Evolutionary conservation across 1,140 invertebrate species (phyloP), one percentile per base, ranked within the genome.

Genomic region (Danaus plexippus): DNA sequence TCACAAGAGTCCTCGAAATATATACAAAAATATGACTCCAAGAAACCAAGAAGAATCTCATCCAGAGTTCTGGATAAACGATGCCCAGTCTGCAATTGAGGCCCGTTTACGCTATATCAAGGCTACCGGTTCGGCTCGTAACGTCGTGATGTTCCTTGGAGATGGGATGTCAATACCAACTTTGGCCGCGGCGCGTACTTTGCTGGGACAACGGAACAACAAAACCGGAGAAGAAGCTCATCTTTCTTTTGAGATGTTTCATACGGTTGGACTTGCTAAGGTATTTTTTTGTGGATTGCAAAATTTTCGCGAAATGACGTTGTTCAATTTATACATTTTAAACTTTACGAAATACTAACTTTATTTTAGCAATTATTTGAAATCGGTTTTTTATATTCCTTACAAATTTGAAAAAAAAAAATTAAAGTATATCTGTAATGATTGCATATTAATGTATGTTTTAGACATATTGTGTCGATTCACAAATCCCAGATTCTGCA

Each of bases 401-500:
- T 41, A 40, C 13, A 4, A 40, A 11, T 13, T 2, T 7, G 11
- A 9, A 2, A 12, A 9, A 41, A 9, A 2, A 12, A 9, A 41
- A n/a, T 9, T 41, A 11, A 12, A 11, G 12, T 51, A 9, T 1
- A 9, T 12, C 12, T 5, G 9, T 9, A 32, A 32, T 4, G 7
- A 32, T 3, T 32, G 11, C 47, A 43, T 45, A 44, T 50, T 45
- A 5, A 3, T 60, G n/a, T 46, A 42, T 42, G 11, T 48, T 70
- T 3, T 62, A 95, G 93, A 95, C 94, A 0, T 96, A 95, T 79
- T 94, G 92, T 73, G 87, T 93, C 9, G 89, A 95, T 78, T 88
- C 88, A 2, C 93, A 95, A 88, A 89, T 92, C 8, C 88, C 94
- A 0, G 94, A 96, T 75, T 95, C 93, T 0, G 94, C 95, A 0